Percentiles rank a stretch among this genome's conserved stretches.
phyloP scores from a whole-genome alignment of 2,113 vertebrate genomes.

The Trichomycterus rosablanca region DNA sequence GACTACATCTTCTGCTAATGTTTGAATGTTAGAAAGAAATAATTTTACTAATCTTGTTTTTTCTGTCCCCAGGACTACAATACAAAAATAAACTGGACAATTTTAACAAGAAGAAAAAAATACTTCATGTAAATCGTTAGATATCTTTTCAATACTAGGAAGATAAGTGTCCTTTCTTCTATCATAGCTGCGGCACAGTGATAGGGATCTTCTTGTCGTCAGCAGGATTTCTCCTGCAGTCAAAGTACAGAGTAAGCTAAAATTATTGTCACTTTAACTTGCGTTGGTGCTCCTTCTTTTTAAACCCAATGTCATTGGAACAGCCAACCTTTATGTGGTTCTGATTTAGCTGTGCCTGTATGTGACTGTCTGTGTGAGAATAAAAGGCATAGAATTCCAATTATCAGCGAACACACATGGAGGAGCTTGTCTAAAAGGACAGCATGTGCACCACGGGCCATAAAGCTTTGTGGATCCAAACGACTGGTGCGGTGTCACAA shows the following conservation, averaged over 20 bases:
- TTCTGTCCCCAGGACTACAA: too few species aligned
- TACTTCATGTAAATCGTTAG: too few species aligned
- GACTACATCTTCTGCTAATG: too few species aligned
- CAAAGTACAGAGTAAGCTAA: conserved; percentile 2
- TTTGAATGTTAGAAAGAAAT: too few species aligned
- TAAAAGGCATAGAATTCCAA: not conserved
- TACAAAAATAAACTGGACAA: too few species aligned
- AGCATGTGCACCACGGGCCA: not conserved
- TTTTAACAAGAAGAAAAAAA: too few species aligned
- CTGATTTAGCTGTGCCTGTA: not conserved
- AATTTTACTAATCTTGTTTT: too few species aligned
- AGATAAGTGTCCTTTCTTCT: not conserved
- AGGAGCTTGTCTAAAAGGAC: not conserved
- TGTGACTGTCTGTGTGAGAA: not conserved
- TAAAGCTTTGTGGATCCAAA: not conserved
- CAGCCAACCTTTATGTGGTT: too few species aligned
- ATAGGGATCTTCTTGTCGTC: conserved; percentile 19
- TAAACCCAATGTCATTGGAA: too few species aligned
- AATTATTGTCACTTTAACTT: not conserved
- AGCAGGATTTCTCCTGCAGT: conserved; percentile 7
- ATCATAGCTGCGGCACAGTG: not conserved
- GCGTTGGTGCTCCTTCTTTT: not conserved
- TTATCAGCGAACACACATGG: not conserved
- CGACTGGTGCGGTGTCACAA: not conserved
- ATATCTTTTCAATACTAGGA: conserved; percentile 1